Evolutionary conservation across 2,113 vertebrate species (phyloP).

Genomic region (Danionella cerebrum): DNA sequence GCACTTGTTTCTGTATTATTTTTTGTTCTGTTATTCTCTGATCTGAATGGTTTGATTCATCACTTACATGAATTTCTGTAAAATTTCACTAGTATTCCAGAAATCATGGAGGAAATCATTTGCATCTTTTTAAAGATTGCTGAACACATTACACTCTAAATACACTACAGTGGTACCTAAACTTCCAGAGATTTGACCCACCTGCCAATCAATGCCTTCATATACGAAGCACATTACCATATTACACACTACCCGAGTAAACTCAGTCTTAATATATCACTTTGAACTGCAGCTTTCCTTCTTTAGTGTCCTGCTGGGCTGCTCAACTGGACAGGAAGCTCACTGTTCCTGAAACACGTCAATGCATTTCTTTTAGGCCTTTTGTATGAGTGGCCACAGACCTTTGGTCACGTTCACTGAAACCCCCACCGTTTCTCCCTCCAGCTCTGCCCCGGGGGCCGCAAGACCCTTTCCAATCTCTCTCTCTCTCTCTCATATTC

Average conservation of each 20-base stretch:
- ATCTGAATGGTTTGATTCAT: too few species aligned
- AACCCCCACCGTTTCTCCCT: not conserved
- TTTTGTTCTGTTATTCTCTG: too few species aligned
- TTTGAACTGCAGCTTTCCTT: not conserved
- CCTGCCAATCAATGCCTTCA: not conserved
- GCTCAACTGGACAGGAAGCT: not conserved
- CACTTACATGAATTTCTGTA: too few species aligned
- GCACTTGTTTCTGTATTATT: too few species aligned
- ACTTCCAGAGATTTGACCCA: not conserved
- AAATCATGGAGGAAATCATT: too few species aligned
- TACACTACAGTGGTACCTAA: too few species aligned
- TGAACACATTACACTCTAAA: too few species aligned
- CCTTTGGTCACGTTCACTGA: constrained; percentile 1
- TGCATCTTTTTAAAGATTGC: too few species aligned
- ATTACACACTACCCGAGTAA: not conserved
- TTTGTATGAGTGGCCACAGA: not conserved
- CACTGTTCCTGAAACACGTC: not conserved
- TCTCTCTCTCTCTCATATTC: too few species aligned
- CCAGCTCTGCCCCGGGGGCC: not conserved
- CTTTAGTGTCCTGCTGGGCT: not conserved
- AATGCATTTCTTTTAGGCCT: not conserved
- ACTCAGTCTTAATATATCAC: not conserved
- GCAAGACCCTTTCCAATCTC: too few species aligned
- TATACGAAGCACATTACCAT: not conserved
- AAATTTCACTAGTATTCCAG: too few species aligned